Evolutionary conservation across 2,888 invertebrate genomes (phyloP), one percentile per base, ranked within the genome.

Genomic region (Synanthedon myopaeformis): DNA sequence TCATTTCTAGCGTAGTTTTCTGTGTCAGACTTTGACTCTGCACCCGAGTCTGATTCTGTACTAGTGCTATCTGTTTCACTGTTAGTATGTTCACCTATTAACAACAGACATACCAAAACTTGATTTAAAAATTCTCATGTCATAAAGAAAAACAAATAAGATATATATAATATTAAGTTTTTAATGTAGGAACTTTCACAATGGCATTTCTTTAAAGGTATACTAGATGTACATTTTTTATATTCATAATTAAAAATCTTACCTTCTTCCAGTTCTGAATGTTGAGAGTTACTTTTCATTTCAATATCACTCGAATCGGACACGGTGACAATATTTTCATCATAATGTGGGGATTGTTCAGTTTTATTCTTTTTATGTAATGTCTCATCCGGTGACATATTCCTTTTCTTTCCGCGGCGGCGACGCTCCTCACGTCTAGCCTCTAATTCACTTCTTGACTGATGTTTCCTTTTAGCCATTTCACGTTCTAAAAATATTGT

Each of bases 381-480:
- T 55, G 56, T 66, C n/a, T 76, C 76, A 28, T 73, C 70, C 17
- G 80, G 78, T 1, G 85, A 76, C 11, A 77, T 67, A 3, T 84
- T 79, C 35, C 83, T 77, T 57, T 88, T 88, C 58, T 78, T 84
- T 3, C 84, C 86, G 0, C 85, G 78, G 50, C 90, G 89, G 2
- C 91, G 83, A 48, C 90, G 79, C 59, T 90, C 88, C 65, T 90
- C 86, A 49, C 94, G 89, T 12, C 95, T 88, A 0, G 94, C 92
- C 73, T 94, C 93, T 13, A 94, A 75, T 70, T 94, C 94, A 53
- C 90, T 89, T 19, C 92, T 88, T 0, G 93, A 93, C 53, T 91
- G 91, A 72, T 94, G 92, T 74, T 94, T 94, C 54, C 94, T 89
- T 62, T 93, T 90, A 3, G 92, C 92, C 90, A 92, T 94, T 81